Conservation (phyloP, 2,113 vertebrate species). For the Prochilodus magdalenae region DNA sequence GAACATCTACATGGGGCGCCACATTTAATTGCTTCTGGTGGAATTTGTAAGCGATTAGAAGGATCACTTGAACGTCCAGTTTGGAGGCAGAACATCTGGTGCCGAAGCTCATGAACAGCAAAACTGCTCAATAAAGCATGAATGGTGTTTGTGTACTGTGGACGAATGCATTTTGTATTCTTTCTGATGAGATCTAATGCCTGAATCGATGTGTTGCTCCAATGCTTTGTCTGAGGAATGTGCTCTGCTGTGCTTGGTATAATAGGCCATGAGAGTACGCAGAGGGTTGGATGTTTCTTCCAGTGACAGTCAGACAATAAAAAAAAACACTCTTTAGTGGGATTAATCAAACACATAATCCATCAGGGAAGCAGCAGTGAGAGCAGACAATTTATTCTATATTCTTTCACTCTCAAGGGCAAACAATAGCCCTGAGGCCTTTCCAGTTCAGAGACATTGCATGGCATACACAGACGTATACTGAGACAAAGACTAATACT, state of each 20-base stretch:
- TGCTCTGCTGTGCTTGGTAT: background rate
- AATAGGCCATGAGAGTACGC: background rate
- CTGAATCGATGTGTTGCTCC: background rate
- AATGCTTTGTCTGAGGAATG: background rate
- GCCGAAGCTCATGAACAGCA: background rate
- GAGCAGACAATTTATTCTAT: too few relatives aligned
- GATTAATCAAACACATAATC: background rate
- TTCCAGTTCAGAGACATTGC: too few relatives aligned
- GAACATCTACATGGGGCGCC: conserved; percentile 1
- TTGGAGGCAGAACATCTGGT: background rate
- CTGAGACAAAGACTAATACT: too few relatives aligned
- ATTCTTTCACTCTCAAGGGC: too few relatives aligned
- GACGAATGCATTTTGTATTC: too few relatives aligned
- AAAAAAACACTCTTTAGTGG: background rate
- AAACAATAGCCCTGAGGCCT: too few relatives aligned
- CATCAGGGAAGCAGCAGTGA: background rate
- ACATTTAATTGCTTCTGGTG: background rate
- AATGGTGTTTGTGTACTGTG: background rate
- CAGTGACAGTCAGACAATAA: background rate
- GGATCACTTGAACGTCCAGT: background rate
- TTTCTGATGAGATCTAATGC: background rate
- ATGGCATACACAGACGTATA: too few relatives aligned
- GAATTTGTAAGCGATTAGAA: background rate
- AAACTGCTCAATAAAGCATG: background rate
- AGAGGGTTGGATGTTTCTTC: background rate